These are phyloP conservation scores for Drosophila neotestacea DNA, from an alignment of 2,888 invertebrate genomes.

Conservation along the genomic window DNA sequence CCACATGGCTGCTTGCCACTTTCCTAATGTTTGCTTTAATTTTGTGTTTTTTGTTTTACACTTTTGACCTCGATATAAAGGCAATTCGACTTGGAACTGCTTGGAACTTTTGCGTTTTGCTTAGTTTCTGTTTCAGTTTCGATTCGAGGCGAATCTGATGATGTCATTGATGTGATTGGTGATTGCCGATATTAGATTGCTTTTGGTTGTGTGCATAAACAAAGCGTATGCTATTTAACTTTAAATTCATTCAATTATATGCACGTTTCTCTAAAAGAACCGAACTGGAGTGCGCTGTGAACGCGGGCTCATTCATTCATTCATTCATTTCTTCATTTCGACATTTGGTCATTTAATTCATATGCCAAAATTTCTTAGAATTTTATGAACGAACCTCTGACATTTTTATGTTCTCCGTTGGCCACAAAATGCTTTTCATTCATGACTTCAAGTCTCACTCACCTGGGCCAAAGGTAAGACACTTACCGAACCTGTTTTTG, in stretches of 20 bases:
- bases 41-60: slow-evolving; percentile 65
- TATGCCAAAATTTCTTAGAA: slow-evolving; percentile 53
- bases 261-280: slow-evolving; percentile 10
- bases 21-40: slow-evolving; percentile 69
- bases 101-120: slow-evolving; percentile 37
- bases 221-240: slow-evolving; percentile 22
- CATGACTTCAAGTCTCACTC: slow-evolving; percentile 41
- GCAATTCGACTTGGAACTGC: slow-evolving; percentile 44
- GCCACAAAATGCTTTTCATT: slow-evolving; percentile 56
- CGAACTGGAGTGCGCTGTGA: neutral
- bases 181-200: slow-evolving; percentile 28
- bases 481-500: slow-evolving; percentile 49
- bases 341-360: slow-evolving; percentile 29
- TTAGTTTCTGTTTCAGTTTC: slow-evolving; percentile 15
- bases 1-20: slow-evolving; percentile 35
- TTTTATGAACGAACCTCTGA: slow-evolving; percentile 46
- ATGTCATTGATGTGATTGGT: slow-evolving; percentile 60
- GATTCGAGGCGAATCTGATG: slow-evolving; percentile 39
- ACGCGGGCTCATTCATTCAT: slow-evolving; percentile 26
- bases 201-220: slow-evolving; percentile 34
- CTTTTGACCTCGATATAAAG: slow-evolving; percentile 71
- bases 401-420: slow-evolving; percentile 53
- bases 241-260: slow-evolving; percentile 48
- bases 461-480: slow-evolving; percentile 24
- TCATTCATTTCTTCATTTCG: slow-evolving; percentile 17